Percentiles rank a stretch among this genome's conserved stretches.
phyloP scores from a whole-genome alignment of 2,888 invertebrate genomes.

The Tenthredo scrophulariae region DNA sequence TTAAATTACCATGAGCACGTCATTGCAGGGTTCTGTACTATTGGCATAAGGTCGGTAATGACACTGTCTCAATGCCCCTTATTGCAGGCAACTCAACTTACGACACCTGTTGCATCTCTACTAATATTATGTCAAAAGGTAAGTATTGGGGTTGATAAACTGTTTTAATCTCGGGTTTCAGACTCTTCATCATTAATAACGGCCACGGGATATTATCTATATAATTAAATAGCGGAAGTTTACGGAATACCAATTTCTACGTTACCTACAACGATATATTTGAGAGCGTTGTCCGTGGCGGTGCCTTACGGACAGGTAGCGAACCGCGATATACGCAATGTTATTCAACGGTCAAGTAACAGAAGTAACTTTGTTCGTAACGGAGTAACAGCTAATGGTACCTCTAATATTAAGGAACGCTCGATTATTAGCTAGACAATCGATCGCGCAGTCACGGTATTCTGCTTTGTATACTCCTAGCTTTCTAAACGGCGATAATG shows the following conservation, averaged over 20 bases:
- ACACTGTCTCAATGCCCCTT: background rate
- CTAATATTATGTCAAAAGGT: background rate
- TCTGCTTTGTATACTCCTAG: conserved; percentile 56
- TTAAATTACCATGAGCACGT: background rate
- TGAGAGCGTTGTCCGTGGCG: background rate
- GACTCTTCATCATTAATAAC: background rate
- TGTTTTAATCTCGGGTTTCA: background rate
- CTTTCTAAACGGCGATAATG: conserved; percentile 61
- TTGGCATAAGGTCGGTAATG: background rate
- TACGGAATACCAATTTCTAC: conserved; percentile 19
- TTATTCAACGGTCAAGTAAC: conserved; percentile 6
- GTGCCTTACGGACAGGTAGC: conserved; percentile 3
- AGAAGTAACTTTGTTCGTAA: background rate
- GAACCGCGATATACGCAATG: background rate
- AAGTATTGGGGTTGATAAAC: background rate
- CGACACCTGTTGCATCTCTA: background rate
- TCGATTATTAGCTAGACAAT: conserved; percentile 56
- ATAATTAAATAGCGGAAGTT: background rate
- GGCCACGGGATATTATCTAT: background rate
- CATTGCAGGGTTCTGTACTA: conserved; percentile 25
- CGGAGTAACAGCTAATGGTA: conserved; percentile 22
- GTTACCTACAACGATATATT: conserved; percentile 22
- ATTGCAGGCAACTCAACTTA: background rate
- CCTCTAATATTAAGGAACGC: conserved; percentile 30
- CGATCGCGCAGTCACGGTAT: conserved; percentile 45